Conservation (phyloP, 1,140 invertebrate species). For the Dendroctonus valens region DNA sequence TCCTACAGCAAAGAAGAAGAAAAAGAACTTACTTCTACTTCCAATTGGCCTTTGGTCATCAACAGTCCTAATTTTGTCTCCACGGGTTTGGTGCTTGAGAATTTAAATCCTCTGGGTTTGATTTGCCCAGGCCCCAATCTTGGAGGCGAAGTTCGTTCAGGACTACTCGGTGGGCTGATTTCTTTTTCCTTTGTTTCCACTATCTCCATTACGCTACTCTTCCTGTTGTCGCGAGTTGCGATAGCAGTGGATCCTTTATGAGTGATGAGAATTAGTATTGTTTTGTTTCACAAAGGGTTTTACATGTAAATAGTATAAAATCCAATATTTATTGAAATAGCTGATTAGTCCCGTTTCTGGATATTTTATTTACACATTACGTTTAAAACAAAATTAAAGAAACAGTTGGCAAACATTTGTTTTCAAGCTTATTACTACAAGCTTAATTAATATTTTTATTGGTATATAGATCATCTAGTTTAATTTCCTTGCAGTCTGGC, state of each 20-base stretch:
- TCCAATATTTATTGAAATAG: no score
- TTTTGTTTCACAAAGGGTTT: no score
- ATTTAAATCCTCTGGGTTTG: slow-evolving; percentile 68
- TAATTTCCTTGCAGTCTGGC: no score
- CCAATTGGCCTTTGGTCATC: slow-evolving; percentile 87
- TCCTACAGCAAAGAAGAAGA: no score
- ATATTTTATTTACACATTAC: no score
- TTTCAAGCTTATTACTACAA: no score
- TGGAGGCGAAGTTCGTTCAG: slow-evolving; percentile 49
- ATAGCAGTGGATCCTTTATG: slow-evolving; percentile 36
- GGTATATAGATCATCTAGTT: no score
- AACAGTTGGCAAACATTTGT: no score
- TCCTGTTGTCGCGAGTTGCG: slow-evolving; percentile 38
- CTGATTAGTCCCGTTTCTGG: no score
- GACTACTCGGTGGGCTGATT: slow-evolving; percentile 54
- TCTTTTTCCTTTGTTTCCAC: slow-evolving; percentile 45
- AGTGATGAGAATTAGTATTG: not conserved
- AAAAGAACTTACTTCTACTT: slow-evolving; percentile 81
- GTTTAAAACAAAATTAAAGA: no score
- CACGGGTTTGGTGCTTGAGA: slow-evolving; percentile 66
- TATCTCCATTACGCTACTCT: slow-evolving; percentile 47
- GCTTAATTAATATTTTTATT: no score
- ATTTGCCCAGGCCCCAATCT: slow-evolving; percentile 74
- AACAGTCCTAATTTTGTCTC: slow-evolving; percentile 85
- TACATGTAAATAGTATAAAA: no score